Percentiles rank a stretch among this genome's conserved stretches.
These are phyloP conservation scores for Dendrocincla tyrannina DNA, from an alignment of 2,797 vertebrate genomes.

Conservation along the genomic window DNA sequence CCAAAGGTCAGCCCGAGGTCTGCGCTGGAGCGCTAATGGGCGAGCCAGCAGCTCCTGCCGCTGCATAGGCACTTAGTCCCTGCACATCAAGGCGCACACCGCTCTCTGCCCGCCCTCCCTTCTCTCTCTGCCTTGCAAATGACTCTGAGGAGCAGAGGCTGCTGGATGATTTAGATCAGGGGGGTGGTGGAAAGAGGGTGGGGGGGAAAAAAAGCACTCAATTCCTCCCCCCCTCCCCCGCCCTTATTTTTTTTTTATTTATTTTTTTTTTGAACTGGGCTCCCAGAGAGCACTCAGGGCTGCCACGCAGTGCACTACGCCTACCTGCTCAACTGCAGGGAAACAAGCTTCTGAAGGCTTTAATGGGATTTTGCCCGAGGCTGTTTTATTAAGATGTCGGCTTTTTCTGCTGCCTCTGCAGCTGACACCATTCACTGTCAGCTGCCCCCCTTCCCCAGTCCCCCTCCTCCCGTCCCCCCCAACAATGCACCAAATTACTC, in stretches of 20 bases:
- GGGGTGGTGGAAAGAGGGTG: rapidly evolving
- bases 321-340: slow-evolving; percentile 98
- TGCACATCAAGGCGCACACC: slow-evolving; percentile 76
- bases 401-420: slow-evolving; percentile 99
- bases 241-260: background rate
- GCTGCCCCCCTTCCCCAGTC: slow-evolving; percentile 84
- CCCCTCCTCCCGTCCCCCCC: slow-evolving; percentile 78
- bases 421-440: slow-evolving; percentile 97
- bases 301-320: slow-evolving; percentile 78
- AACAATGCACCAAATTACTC: slow-evolving; percentile 84
- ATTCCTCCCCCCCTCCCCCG: background rate
- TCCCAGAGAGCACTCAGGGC: slow-evolving; percentile 84
- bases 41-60: slow-evolving; percentile 66
- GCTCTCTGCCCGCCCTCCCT: slow-evolving; percentile 29
- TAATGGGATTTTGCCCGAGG: slow-evolving; percentile 99
- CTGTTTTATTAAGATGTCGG: slow-evolving; percentile 99
- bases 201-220: slow-evolving; percentile 40
- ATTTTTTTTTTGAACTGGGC: slow-evolving; percentile 77
- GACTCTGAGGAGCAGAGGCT: slow-evolving; percentile 80
- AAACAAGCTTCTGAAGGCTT: slow-evolving; percentile 99
- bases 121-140: slow-evolving; percentile 84
- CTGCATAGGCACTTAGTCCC: slow-evolving; percentile 63
- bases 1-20: slow-evolving; percentile 82
- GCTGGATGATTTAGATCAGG: slow-evolving; percentile 72
- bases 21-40: slow-evolving; percentile 75